Percentiles rank a stretch among this genome's conserved stretches.
phyloP scores from a whole-genome alignment of 2,888 invertebrate species.

The Stenotaenia linearis region DNA sequence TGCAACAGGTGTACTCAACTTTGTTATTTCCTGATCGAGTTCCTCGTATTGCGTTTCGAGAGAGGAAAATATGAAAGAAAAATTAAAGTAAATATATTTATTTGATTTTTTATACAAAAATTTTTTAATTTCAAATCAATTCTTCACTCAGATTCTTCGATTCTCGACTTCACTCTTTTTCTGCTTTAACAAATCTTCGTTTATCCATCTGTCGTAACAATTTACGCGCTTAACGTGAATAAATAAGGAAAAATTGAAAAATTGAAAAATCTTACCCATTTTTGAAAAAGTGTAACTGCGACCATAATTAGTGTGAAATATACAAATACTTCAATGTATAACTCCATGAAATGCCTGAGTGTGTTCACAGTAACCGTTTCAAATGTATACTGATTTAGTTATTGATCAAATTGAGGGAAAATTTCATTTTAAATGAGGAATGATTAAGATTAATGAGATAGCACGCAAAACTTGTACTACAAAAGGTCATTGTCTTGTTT shows the following conservation, averaged over 20 bases:
- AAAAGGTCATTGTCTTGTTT: too few species aligned
- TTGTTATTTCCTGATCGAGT: constrained; percentile 52
- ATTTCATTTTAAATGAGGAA: too few species aligned
- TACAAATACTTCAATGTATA: background rate
- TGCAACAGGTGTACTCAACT: constrained; percentile 51
- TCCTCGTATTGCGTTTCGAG: constrained; percentile 44
- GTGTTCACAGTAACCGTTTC: background rate
- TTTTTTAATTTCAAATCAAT: background rate
- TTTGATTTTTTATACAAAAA: background rate
- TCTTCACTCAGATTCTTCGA: too few species aligned
- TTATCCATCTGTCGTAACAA: background rate
- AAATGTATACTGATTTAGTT: background rate
- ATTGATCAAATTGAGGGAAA: background rate
- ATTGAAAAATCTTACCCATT: background rate
- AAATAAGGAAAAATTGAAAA: too few species aligned
- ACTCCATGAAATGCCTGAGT: background rate
- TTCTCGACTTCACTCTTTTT: too few species aligned
- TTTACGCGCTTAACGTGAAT: too few species aligned
- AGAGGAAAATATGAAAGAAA: background rate
- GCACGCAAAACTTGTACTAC: too few species aligned
- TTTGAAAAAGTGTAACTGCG: background rate
- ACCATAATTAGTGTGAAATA: background rate
- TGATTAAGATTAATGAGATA: too few species aligned
- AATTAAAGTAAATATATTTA: background rate
- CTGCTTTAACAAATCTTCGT: background rate